These are phyloP conservation scores for Palaemon carinicauda DNA, from an alignment of 1,140 invertebrate genomes.

Conservation along the genomic window DNA sequence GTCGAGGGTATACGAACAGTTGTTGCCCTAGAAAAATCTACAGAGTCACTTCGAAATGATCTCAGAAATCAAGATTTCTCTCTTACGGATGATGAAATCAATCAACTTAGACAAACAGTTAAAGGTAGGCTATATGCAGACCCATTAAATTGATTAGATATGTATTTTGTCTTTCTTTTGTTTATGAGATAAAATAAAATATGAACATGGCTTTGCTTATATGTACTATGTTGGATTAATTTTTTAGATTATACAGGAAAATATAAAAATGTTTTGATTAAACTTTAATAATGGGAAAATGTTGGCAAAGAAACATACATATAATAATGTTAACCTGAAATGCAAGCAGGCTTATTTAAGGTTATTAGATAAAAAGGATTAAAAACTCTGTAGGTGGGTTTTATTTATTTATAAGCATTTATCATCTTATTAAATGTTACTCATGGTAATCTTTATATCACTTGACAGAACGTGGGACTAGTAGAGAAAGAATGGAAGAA, in stretches of 20 bases:
- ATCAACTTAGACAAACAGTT: conserved; percentile 51
- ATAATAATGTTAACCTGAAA: no score
- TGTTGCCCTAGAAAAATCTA: conserved; percentile 62
- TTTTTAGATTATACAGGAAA: no score
- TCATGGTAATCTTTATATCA: neutral
- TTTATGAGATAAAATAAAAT: no score
- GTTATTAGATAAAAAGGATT: no score
- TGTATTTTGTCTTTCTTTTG: no score
- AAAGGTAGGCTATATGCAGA: conserved; percentile 33
- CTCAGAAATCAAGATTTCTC: conserved; percentile 46
- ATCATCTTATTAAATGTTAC: neutral
- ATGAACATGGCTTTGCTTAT: no score
- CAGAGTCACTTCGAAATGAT: conserved; percentile 64
- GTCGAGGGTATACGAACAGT: conserved; percentile 46
- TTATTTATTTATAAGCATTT: no score
- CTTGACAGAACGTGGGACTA: conserved; percentile 40
- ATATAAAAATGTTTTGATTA: no score
- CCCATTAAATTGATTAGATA: neutral
- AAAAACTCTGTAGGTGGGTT: no score
- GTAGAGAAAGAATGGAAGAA: conserved; percentile 71
- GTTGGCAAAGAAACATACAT: no score
- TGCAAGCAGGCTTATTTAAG: neutral
- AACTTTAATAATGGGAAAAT: no score
- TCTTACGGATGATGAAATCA: conserved; percentile 44
- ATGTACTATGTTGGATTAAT: no score